These are phyloP conservation scores for Prochilodus magdalenae DNA, from an alignment of 2,113 vertebrate species.

Conservation along the genomic window DNA sequence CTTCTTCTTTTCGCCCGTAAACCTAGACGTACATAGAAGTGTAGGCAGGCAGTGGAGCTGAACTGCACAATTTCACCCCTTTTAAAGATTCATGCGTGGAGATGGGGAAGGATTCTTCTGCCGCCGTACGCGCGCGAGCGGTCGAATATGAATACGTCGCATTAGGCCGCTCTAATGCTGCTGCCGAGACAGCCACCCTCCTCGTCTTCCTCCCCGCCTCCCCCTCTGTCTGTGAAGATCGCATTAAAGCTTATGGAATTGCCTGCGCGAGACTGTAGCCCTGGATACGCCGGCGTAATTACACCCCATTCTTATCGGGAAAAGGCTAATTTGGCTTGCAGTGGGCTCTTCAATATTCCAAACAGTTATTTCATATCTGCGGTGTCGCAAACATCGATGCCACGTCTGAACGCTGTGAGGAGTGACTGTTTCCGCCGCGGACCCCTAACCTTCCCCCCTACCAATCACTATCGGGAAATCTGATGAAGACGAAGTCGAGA, in stretches of 20 bases:
- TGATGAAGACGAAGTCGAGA: conserved; percentile 24
- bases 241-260: conserved; percentile 29
- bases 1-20: not conserved
- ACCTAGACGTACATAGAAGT: not conserved
- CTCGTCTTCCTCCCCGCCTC: not conserved
- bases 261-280: conserved; percentile 12
- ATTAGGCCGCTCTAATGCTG: conserved; percentile 18
- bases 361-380: conserved; percentile 34
- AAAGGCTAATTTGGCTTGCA: conserved; percentile 18
- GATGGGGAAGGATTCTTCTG: not conserved
- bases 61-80: not conserved
- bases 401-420: conserved; percentile 20
- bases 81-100: conserved; percentile 24
- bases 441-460: too few species aligned
- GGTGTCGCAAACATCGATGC: conserved; percentile 46
- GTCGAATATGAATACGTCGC: conserved; percentile 14
- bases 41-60: not conserved
- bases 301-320: conserved; percentile 29
- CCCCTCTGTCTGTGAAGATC: not conserved
- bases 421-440: not conserved
- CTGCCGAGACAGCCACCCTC: not conserved
- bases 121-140: too few species aligned
- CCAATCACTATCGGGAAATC: conserved; percentile 17
- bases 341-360: conserved; percentile 44
- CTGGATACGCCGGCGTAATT: conserved; percentile 35